phyloP scores from a whole-genome alignment of 2,797 vertebrate species.

The Acanthiza pusilla region DNA sequence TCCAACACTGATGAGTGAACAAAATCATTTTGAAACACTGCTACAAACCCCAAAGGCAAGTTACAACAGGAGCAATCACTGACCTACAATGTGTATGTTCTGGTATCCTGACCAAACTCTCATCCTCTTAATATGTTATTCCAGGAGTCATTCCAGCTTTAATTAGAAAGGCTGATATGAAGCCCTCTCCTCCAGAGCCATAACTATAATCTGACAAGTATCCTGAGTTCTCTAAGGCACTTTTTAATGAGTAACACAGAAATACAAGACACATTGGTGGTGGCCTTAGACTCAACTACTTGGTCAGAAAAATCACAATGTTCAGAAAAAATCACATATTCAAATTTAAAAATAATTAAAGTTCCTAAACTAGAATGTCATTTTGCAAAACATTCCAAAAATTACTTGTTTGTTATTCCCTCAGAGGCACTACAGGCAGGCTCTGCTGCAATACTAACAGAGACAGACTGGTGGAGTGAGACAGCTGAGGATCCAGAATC shows the following conservation, averaged over 20 bases:
- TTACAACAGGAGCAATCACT: neutral
- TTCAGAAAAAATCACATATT: neutral
- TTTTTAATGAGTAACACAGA: neutral
- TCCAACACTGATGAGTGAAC: neutral
- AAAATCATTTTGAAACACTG: neutral
- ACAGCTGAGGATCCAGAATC: neutral
- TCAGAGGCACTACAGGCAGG: neutral
- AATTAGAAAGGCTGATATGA: neutral
- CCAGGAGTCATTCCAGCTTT: neutral
- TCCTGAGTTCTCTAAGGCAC: neutral
- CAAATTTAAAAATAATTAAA: rapidly evolving
- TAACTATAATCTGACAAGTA: neutral
- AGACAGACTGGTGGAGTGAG: neutral
- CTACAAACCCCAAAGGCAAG: neutral
- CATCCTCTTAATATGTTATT: neutral
- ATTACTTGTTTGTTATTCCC: neutral
- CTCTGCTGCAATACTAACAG: neutral
- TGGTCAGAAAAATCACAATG: neutral
- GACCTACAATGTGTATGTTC: neutral
- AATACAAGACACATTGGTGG: neutral
- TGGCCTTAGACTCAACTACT: neutral
- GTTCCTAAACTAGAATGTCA: neutral
- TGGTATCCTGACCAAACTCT: neutral
- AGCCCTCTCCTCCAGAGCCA: neutral
- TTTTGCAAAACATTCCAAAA: neutral